Evolutionary conservation across 92 coral and sea anemone genomes (phyloP).

Genomic region (Micromussa lordhowensis): DNA sequence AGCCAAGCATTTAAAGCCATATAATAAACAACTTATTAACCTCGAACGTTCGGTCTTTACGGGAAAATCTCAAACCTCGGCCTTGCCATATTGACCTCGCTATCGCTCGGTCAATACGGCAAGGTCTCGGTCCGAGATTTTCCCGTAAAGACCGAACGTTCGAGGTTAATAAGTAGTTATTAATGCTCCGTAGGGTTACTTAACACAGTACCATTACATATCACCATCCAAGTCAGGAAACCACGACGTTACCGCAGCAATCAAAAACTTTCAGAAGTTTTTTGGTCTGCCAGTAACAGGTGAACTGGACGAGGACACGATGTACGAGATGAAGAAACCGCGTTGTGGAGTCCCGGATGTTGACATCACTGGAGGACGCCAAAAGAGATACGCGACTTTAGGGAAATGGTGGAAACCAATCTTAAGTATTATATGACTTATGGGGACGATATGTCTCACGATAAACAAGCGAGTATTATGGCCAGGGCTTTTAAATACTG

Average conservation of each 20-base stretch:
- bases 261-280: conserved; percentile 64
- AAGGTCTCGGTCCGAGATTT: no score
- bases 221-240: conserved; percentile 58
- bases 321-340: conserved; percentile 63
- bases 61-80: no score
- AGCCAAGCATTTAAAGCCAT: no score
- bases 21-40: no score
- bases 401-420: conserved; percentile 45
- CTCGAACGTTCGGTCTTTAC: no score
- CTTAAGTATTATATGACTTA: conserved; percentile 55
- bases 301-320: conserved; percentile 54
- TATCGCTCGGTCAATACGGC: no score
- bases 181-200: neutral
- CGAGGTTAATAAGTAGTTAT: no score
- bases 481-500: conserved; percentile 57
- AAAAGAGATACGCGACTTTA: neutral
- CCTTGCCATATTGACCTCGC: no score
- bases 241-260: conserved; percentile 51
- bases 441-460: conserved; percentile 47
- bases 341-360: conserved; percentile 70
- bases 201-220: conserved; percentile 36
- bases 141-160: no score
- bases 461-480: conserved; percentile 34
- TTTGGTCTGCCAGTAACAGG: conserved; percentile 71
- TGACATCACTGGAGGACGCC: neutral